Evolutionary conservation across 2,113 vertebrate species (phyloP), one percentile per base, ranked within the genome.

Genomic region (Hydropotes inermis): DNA sequence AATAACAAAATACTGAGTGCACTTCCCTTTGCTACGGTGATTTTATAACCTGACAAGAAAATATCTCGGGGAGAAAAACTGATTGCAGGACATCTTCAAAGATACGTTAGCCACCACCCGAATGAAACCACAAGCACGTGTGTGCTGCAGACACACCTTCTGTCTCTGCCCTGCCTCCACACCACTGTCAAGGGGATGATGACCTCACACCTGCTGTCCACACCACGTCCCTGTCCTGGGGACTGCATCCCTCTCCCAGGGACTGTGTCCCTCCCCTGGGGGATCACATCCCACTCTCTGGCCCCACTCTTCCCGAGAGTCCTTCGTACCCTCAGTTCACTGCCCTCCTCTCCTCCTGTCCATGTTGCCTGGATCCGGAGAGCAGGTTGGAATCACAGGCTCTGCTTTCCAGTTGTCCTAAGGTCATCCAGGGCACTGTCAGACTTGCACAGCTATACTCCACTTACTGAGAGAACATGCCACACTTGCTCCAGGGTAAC

Each of bases 51-150:
- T 82, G 47, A 52, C n/a, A 27, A 79, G 50, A 54, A 60, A 92
- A 47, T 78, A 36, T 23, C 15, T 61, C 7, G 0, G 6, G 8
- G 14, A 0, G 5, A 33, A 10, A 30, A 8, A 50, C 23, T 28
- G 61, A 57, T 57, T 33, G 17, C 45, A 64, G 85, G 21, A 82
- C 27, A 57, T 87, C 8, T 60, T 25, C 81, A 94, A n/a, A 78
- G 79, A 74, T 74, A 55, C 5, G 28, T 9, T 50, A 45, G 36
- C 60, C 33, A 50, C 21, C 23, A 43, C 27, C 17, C 0, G 1
- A 89, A 60, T 27, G 17, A 45, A 86, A 55, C 70, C 30, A 23
- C 6, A 17, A 70, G 50, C 7, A 7, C 2, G 12, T 3, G 13
- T 4, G 8, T 30, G 60, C 43, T 12, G 1, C 14, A 15, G 12